Conservation (phyloP, 2,113 vertebrate genomes). For the Thermophis baileyi region DNA sequence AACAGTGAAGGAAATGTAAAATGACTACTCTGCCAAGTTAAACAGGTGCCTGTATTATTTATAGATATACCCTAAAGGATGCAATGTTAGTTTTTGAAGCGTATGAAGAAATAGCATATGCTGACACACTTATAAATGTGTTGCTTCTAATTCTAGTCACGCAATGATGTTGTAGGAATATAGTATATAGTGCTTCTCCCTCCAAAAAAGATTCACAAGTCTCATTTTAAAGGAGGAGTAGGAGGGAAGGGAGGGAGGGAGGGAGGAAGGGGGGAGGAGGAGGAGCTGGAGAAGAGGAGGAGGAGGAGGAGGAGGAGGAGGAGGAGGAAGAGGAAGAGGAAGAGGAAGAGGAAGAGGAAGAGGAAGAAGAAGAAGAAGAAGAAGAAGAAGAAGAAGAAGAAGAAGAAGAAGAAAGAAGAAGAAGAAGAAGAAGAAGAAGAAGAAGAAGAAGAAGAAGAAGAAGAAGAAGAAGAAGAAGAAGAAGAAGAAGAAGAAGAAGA, state of each 20-base stretch:
- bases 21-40: constrained; percentile 17
- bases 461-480: too few relatives aligned
- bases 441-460: too few relatives aligned
- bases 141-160: constrained; percentile 16
- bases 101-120: constrained; percentile 11
- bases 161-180: constrained; percentile 26
- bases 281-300: fast-evolving
- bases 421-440: too few relatives aligned
- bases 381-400: too few relatives aligned
- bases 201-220: background rate
- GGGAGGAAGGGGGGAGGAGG: too few relatives aligned
- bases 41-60: constrained; percentile 17
- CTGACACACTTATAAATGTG: constrained; percentile 21
- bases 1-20: constrained; percentile 8
- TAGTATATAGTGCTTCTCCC: background rate
- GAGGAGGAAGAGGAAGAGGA: too few relatives aligned
- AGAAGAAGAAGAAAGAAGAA: too few relatives aligned
- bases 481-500: too few relatives aligned
- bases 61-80: background rate
- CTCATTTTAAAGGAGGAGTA: background rate
- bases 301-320: too few relatives aligned
- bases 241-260: too few relatives aligned
- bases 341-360: too few relatives aligned
- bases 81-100: constrained; percentile 20
- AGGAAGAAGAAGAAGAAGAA: too few relatives aligned